These are phyloP conservation scores for Mesoligia furuncula DNA, from an alignment of 2,888 invertebrate species.

Conservation along the genomic window DNA sequence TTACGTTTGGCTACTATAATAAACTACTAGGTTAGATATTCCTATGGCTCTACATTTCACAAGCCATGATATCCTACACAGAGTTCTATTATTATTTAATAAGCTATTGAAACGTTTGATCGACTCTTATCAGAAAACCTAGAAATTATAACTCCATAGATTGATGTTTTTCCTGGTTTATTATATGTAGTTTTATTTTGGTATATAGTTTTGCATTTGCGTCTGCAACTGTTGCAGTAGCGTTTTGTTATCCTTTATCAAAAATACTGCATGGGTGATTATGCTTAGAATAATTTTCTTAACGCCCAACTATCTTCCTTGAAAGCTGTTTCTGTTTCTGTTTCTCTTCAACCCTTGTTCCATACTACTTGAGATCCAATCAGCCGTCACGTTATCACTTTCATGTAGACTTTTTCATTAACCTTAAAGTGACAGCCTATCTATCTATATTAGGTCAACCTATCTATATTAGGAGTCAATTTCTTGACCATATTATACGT, in stretches of 20 bases:
- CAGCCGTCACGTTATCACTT: background rate
- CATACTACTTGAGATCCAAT: background rate
- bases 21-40: background rate
- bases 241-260: background rate
- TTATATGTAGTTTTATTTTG: no score
- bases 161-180: background rate
- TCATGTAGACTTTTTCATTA: background rate
- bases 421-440: no score
- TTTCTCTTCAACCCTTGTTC: background rate
- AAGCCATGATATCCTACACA: slow-evolving; percentile 4
- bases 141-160: background rate
- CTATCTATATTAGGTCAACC: no score
- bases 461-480: background rate
- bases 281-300: background rate
- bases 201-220: background rate
- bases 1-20: slow-evolving; percentile 31
- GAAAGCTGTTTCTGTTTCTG: background rate
- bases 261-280: background rate
- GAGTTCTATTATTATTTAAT: background rate
- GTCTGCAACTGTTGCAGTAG: background rate
- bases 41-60: background rate
- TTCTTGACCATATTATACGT: background rate
- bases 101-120: background rate
- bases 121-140: background rate
- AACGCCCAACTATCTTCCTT: background rate